A percentile compares a stretch with the other conserved stretches of the same genome.
Evolutionary conservation across 2,113 vertebrate genomes (phyloP).

Genomic region (Poeciliopsis occidentalis): DNA sequence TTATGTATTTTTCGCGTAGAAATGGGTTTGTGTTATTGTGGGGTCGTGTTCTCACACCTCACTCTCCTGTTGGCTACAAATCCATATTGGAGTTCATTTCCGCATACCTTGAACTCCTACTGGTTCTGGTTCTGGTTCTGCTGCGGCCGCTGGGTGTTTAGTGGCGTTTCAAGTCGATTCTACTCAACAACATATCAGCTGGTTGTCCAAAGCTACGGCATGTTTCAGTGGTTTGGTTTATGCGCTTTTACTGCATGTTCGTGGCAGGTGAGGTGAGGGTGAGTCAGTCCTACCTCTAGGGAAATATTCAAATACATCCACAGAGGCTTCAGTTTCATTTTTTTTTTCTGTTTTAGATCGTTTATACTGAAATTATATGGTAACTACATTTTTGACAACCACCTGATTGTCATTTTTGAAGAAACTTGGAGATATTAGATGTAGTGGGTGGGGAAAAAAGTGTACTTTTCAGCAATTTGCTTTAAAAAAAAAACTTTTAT

Average conservation of each 20-base stretch:
- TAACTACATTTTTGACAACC: background rate
- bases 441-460: no score
- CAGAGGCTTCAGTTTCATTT: no score
- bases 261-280: slow-evolving; percentile 2
- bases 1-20: rapidly evolving
- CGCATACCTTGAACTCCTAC: slow-evolving; percentile 47
- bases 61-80: background rate
- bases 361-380: background rate
- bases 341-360: background rate
- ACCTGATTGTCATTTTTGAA: background rate
- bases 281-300: background rate
- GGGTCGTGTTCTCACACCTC: background rate
- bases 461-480: background rate
- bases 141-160: slow-evolving; percentile 27
- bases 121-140: background rate
- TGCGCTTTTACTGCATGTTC: slow-evolving; percentile 1
- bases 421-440: background rate
- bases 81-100: slow-evolving; percentile 53
- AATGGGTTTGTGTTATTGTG: background rate
- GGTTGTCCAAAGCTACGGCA: background rate
- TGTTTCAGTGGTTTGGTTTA: background rate
- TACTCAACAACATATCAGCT: background rate
- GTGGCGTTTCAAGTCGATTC: background rate
- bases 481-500: background rate
- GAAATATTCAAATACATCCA: background rate